Base-by-base conservation (phyloP, 2,888 invertebrate species). In the Melipona beecheii region DNA sequence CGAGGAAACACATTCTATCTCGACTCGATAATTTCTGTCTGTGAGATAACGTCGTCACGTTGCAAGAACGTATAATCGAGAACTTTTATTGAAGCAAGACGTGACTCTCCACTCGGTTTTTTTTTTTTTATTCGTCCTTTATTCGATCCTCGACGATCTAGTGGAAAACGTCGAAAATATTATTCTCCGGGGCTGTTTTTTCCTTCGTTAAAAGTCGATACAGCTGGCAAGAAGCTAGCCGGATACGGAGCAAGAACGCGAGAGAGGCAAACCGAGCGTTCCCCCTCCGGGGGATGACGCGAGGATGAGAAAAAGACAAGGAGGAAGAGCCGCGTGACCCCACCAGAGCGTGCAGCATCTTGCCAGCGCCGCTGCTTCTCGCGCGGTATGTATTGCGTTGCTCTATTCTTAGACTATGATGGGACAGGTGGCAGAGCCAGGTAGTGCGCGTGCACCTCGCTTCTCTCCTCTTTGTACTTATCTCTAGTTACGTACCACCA, bases 331-430 rank as follows among this genome's bases (percentile, higher is more conserved):
- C 85, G 77, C 73, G 85, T 85, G 88, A 88, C 83, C 88, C 81
- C 78, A 49, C 86, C 87, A 85, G 74, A 49, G 82, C 71, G 56
- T 54, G 85, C 75, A 79, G 75, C 89, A 86, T 88, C 86, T 86
- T 88, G 86, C 88, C 74, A 86, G 87, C 88, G 87, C 81, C 69
- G 79, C 77, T 78, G 73, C 72, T 77, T 76, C 76, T 71, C 75
- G 73, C 69, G 75, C 49, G 81, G 80, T 87, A 11, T 43, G 43
- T 43, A 87, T 88, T 87, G 84, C 90, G 87, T 89, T 90, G 87
- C 91, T 91, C 93, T 93, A 94, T 93, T 93, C 93, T 92, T 93
- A 93, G 93, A 90, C 91, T 91, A 91, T 89, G 92, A 92, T 91
- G 91, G 89, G 91, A 92, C 93, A 93, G 93, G 92, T 93, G 93